Evolutionary conservation across 1,140 invertebrate species (phyloP).

Genomic region (Brachionus rotundiformis): DNA sequence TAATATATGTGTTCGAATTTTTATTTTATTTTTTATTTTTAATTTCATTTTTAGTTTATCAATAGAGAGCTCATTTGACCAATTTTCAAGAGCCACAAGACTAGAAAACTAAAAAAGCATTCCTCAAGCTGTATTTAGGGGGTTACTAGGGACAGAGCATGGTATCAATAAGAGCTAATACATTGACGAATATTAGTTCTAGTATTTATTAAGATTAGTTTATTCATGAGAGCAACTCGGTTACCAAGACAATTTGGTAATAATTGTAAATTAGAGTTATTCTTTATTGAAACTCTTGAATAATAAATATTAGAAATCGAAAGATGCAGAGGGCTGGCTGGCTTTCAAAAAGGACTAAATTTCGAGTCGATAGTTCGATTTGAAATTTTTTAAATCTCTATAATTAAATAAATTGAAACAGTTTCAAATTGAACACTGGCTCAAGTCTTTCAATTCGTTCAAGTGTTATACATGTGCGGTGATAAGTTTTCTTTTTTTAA

Average conservation of each 20-base stretch:
- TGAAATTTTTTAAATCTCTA: background rate
- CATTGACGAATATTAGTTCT: background rate
- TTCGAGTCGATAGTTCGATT: constrained; percentile 48
- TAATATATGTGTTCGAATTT: constrained; percentile 14
- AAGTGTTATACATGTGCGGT: constrained; percentile 32
- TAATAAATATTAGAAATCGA: constrained; percentile 1
- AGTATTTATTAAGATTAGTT: constrained; percentile 22
- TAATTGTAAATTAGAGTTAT: background rate
- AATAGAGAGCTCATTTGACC: too few relatives aligned
- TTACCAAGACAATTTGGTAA: constrained; percentile 30
- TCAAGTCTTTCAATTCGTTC: background rate
- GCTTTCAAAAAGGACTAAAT: constrained; percentile 45
- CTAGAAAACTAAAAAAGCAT: too few relatives aligned
- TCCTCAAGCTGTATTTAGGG: background rate
- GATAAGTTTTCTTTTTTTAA: constrained; percentile 25
- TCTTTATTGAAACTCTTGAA: constrained; percentile 3
- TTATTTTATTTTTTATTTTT: background rate
- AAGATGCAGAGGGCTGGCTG: background rate
- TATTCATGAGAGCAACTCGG: background rate
- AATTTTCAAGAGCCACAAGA: too few relatives aligned
- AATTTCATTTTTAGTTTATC: background rate
- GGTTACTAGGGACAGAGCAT: background rate
- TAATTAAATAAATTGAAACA: constrained; percentile 18
- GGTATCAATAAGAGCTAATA: constrained; percentile 4
- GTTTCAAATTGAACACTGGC: constrained; percentile 12